Conservation (phyloP, 2,888 invertebrate genomes). For the Protonemura montana region DNA sequence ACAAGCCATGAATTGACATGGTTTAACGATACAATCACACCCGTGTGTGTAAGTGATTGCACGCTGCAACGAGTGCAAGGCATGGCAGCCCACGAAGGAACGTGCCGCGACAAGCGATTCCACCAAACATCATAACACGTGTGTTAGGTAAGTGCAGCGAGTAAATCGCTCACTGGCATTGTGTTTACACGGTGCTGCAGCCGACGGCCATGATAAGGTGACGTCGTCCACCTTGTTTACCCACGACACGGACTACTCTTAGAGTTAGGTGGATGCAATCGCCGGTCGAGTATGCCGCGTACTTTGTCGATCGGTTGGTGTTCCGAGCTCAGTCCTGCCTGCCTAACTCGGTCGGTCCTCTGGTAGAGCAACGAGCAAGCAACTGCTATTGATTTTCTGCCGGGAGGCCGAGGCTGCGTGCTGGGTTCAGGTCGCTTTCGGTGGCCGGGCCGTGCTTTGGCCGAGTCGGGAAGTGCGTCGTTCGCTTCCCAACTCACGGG, state of each 20-base stretch:
- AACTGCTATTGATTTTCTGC: slow-evolving; percentile 26
- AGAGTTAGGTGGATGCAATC: background rate
- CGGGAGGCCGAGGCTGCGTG: slow-evolving; percentile 9
- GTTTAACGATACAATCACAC: too few species aligned
- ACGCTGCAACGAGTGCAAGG: too few species aligned
- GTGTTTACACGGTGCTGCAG: background rate
- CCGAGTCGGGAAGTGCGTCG: background rate
- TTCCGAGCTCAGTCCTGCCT: background rate
- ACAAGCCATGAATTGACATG: too few species aligned
- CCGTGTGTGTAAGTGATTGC: too few species aligned
- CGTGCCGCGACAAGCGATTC: background rate
- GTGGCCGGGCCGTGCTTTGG: background rate
- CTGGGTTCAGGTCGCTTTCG: background rate
- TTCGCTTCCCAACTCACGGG: too few species aligned
- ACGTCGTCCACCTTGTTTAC: slow-evolving; percentile 9
- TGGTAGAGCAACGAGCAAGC: background rate
- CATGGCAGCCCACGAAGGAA: background rate
- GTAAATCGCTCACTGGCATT: background rate
- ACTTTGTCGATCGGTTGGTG: background rate
- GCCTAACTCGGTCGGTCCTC: background rate
- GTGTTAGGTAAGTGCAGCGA: background rate
- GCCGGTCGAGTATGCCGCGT: background rate
- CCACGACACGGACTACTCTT: background rate
- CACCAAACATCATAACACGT: background rate
- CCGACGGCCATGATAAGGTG: background rate